phyloP scores from a whole-genome alignment of 2,797 vertebrate genomes.

The Stomatorhinus walkeri region DNA sequence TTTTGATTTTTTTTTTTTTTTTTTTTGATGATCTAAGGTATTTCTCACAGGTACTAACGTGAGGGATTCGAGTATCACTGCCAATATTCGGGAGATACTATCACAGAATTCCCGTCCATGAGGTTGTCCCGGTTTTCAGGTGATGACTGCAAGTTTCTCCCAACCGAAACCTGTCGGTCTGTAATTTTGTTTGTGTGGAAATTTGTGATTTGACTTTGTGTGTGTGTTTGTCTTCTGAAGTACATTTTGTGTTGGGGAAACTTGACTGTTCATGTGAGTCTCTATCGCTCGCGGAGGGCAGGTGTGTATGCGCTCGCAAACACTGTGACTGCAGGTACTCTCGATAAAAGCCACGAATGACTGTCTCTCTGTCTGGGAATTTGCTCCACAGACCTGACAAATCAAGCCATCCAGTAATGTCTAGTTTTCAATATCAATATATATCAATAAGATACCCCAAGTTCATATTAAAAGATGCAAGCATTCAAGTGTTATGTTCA shows the following conservation, averaged over 20 bases:
- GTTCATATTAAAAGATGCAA: neutral
- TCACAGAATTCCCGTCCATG: neutral
- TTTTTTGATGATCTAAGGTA: neutral
- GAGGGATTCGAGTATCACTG: constrained; percentile 4
- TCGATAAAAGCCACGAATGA: constrained; percentile 31
- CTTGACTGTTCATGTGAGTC: neutral
- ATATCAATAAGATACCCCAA: neutral
- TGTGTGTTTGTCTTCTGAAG: neutral
- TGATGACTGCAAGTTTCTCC: neutral
- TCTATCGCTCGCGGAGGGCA: neutral
- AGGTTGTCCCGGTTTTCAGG: neutral
- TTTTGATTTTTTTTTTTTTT: neutral
- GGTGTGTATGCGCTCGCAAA: neutral
- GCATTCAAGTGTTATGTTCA: constrained; percentile 28
- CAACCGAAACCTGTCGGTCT: neutral
- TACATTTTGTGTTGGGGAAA: neutral
- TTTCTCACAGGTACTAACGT: neutral
- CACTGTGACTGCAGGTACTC: constrained; percentile 25
- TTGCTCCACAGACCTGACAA: constrained; percentile 17
- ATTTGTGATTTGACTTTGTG: neutral
- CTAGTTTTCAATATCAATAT: too few species aligned
- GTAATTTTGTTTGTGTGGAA: neutral
- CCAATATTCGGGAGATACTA: neutral
- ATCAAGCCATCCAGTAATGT: constrained; percentile 24
- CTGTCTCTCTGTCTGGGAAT: constrained; percentile 24